Conservation (phyloP, 2,113 vertebrate species). For the Brevimyrus niger region DNA sequence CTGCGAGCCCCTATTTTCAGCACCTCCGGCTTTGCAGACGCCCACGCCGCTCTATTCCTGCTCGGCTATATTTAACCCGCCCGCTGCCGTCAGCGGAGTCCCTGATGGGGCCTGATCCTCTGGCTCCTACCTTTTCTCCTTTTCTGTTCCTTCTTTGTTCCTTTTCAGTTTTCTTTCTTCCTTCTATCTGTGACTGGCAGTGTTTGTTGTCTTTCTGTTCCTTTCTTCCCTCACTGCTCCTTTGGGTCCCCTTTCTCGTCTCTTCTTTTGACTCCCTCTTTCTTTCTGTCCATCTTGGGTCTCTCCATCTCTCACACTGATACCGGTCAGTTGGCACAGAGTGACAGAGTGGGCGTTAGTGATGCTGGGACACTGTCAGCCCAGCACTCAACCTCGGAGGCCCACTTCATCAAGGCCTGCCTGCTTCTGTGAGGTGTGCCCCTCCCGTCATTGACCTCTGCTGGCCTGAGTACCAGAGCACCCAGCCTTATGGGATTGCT, state of each 20-base stretch:
- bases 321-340: neutral
- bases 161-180: neutral
- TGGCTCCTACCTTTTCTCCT: neutral
- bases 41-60: slow-evolving; percentile 17
- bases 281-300: neutral
- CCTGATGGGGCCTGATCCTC: neutral
- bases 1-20: slow-evolving; percentile 8
- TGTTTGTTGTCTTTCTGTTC: neutral
- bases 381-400: neutral
- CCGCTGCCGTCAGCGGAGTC: neutral
- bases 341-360: neutral
- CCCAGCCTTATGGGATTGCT: neutral
- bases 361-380: neutral
- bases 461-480: neutral
- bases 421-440: neutral
- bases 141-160: neutral
- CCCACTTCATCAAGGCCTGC: neutral
- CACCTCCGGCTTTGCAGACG: neutral
- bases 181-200: neutral
- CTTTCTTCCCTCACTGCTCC: neutral
- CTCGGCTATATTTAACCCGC: slow-evolving; percentile 8
- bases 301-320: neutral
- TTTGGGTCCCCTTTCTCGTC: neutral
- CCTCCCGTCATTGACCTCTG: neutral
- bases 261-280: neutral